Conservation (phyloP, 2,113 vertebrate species). For the Anoura caudifer region DNA sequence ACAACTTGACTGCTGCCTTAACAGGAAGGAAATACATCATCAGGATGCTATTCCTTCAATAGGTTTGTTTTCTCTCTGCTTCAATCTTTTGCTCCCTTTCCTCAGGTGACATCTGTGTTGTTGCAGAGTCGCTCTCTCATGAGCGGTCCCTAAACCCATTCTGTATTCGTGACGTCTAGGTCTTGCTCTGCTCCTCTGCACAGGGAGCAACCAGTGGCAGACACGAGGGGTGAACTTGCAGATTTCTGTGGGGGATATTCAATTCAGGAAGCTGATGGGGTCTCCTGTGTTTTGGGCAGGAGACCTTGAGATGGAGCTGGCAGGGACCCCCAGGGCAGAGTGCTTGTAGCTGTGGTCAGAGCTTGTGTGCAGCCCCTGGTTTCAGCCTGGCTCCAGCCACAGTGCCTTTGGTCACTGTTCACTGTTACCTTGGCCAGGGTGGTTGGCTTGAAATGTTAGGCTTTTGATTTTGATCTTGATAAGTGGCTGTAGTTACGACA, state of each 20-base stretch:
- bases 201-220: no score
- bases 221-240: not conserved
- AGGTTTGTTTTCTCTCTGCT: not conserved
- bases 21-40: not conserved
- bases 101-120: not conserved
- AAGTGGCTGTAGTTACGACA: not conserved
- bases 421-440: not conserved
- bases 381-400: not conserved
- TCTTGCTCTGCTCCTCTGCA: not conserved
- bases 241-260: not conserved
- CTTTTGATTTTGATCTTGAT: not conserved
- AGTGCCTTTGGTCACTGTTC: not conserved
- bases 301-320: not conserved
- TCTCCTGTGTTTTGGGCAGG: not conserved
- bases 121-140: not conserved
- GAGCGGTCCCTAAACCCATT: not conserved
- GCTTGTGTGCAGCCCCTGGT: fast-evolving
- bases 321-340: not conserved
- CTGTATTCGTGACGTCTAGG: not conserved
- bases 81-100: not conserved
- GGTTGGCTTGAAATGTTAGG: not conserved
- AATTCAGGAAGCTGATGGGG: not conserved
- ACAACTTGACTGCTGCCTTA: not conserved
- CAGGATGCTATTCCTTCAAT: not conserved
- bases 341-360: not conserved